Base-by-base conservation (phyloP, 2,113 vertebrate genomes). In the Percopsis transmontana region DNA sequence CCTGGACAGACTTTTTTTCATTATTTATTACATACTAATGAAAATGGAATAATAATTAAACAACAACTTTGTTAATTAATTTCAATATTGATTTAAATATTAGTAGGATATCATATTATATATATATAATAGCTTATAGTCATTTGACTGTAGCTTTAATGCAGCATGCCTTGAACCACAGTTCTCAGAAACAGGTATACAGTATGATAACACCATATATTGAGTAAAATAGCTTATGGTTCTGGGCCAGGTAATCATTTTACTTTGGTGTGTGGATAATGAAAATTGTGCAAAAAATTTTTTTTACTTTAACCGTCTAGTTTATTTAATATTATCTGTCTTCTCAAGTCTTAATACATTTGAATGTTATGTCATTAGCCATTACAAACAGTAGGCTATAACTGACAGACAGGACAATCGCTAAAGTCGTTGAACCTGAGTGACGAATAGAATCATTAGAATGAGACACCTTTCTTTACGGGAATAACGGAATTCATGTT, bases 391-490 rank as follows among this genome's bases (percentile, higher is more conserved):
- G 27, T 33, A 33, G 27, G 6, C 27, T 33, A n/a, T n/a, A n/a
- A n/a, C n/a, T n/a, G n/a, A n/a, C n/a, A n/a, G n/a, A n/a, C n/a
- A n/a, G n/a, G 27, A 33, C 27, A 7, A 33, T 33, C 27, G 5
- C n/a, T n/a, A n/a, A 33, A 33, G 5, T 33, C 5, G 5, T 6
- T 33, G 27, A 33, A 33, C 5, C 1, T 6, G 27, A 33, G 27
- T 33, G 77, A 87, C 81, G 77, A 82, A 74, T 76, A 87, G 88
- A 88, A 52, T 53, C 59, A 18, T 16, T 56, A 24, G 48, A 38
- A 69, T 18, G 66, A 39, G 57, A 83, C 45, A 71, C 16, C n/a
- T 40, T 63, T 57, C 14, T 12, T 40, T 40, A 40, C 39, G 15
- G 3, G 11, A 15, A 44, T 0, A 15, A 15, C 3, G 1, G 1